Percentiles rank a stretch among this genome's conserved stretches.
Conservation (phyloP, 2,113 vertebrate species). For the Bubalus kerabau region DNA sequence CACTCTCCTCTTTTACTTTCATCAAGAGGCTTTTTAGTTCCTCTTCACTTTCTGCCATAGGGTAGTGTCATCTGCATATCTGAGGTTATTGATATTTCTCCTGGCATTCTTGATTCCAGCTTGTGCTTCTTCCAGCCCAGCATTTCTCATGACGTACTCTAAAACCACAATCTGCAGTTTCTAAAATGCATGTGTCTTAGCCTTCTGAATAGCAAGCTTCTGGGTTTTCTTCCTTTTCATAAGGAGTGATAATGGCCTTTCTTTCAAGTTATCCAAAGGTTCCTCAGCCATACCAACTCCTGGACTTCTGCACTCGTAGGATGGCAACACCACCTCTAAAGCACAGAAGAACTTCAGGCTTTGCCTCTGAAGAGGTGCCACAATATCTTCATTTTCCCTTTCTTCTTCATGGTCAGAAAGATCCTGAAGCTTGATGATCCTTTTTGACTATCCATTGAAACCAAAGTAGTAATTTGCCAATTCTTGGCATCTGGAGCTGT, state of each 20-base stretch:
- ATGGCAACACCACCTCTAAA: constrained; percentile 75
- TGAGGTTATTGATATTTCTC: no score
- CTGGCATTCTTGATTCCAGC: no score
- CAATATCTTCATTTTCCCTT: constrained; percentile 18
- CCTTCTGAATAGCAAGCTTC: constrained; percentile 79
- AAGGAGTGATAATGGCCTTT: constrained; percentile 69
- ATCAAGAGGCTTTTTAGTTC: no score
- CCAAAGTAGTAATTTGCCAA: no score
- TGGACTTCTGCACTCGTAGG: constrained; percentile 49
- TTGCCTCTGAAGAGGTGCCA: neutral
- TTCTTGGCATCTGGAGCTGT: no score
- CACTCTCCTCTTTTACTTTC: no score
- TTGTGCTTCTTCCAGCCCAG: no score
- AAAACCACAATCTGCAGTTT: constrained; percentile 81
- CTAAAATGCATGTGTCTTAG: constrained; percentile 80
- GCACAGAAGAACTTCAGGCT: constrained; percentile 80
- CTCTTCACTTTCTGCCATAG: no score
- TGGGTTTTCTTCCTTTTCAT: constrained; percentile 69
- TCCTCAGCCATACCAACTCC: constrained; percentile 75
- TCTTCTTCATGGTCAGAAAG: constrained; percentile 71
- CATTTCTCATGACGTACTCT: no score
- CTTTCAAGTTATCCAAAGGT: neutral
- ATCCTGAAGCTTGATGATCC: constrained; percentile 77
- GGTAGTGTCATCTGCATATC: no score
- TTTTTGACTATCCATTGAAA: no score